Evolutionary conservation across 2,113 vertebrate species (phyloP).

Genomic region (Heliornis fulica): DNA sequence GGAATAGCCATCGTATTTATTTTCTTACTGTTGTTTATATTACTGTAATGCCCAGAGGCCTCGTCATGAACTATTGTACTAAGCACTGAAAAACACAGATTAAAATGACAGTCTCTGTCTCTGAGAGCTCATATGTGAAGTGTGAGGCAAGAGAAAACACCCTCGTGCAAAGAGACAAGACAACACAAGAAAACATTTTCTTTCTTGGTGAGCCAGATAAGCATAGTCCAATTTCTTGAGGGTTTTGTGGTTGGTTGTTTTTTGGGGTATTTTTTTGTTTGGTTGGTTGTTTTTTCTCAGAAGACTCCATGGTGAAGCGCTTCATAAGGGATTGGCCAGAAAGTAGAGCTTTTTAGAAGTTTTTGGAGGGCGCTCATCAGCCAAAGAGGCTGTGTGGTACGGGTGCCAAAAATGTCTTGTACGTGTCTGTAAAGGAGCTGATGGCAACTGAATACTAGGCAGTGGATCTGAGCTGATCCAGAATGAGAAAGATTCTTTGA

Average conservation of each 20-base stretch:
- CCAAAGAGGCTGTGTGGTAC: not conserved
- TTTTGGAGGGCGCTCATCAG: not conserved
- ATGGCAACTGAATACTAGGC: not conserved
- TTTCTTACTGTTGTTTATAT: not conserved
- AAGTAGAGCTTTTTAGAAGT: not conserved
- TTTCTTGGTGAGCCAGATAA: not conserved
- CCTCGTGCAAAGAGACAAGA: not conserved
- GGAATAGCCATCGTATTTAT: not conserved
- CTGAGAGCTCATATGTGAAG: not conserved
- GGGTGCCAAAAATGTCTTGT: not conserved
- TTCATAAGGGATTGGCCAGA: not conserved
- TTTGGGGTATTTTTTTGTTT: not conserved
- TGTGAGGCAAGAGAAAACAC: not conserved
- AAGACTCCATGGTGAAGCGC: not conserved
- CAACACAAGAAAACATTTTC: not conserved
- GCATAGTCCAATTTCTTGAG: not conserved
- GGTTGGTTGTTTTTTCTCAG: not conserved
- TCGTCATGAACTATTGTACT: slow-evolving; percentile 6
- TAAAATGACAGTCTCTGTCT: slow-evolving; percentile 39
- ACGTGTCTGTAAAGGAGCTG: not conserved
- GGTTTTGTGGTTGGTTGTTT: not conserved
- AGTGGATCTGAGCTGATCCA: not conserved
- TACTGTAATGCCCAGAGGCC: not conserved
- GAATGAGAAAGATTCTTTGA: not conserved
- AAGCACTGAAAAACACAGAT: slow-evolving; percentile 10